Evolutionary conservation across 2,888 invertebrate genomes (phyloP), one percentile per base, ranked within the genome.

Genomic region (Priocnemis perturbator): DNA sequence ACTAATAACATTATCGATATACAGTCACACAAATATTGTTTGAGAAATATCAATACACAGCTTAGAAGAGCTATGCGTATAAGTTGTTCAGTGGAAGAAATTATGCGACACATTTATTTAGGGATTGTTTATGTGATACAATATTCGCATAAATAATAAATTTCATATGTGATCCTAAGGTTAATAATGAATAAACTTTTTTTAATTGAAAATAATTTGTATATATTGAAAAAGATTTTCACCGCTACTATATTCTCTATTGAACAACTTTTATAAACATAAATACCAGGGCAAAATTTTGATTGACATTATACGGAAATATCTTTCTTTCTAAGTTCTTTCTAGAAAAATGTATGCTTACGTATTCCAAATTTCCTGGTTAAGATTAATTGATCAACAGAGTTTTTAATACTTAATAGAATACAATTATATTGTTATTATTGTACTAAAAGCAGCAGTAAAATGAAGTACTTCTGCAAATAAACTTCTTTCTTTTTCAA

Each of bases 301-400:
- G 69, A 26, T 17, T 20, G 19, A 58, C 37, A 20, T 58, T 20
- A 21, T 57, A 37, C 26, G 30, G 23, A 26, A n/a, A 20, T 59
- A 20, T 45, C 20, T 59, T 47, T n/a, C 21, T 14, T 19, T 15
- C 14, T 3, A 7, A 52, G 67, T 52, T 60, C 61, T 69, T 60
- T 66, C 20, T 11, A 44, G 21, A 71, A 61, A 57, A 37, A 60
- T 73, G 60, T 66, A 67, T 69, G 57, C 65, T 37, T 67, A 65
- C 60, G 21, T 50, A 55, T 74, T 74, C 60, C 67, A 57, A 77
- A 74, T 77, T 68, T 74, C 64, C 61, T 69, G 72, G 66, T 77
- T 71, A 60, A 67, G 21, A 47, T 52, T 15, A 60, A 69, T 52
- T 71, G 67, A 60, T 69, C 37, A 37, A 37, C 37, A 37, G 37